A percentile compares a stretch with the other conserved stretches of the same genome.
These are phyloP conservation scores for Sepioteuthis lessoniana DNA, from an alignment of 2,888 invertebrate genomes.

Conservation along the genomic window DNA sequence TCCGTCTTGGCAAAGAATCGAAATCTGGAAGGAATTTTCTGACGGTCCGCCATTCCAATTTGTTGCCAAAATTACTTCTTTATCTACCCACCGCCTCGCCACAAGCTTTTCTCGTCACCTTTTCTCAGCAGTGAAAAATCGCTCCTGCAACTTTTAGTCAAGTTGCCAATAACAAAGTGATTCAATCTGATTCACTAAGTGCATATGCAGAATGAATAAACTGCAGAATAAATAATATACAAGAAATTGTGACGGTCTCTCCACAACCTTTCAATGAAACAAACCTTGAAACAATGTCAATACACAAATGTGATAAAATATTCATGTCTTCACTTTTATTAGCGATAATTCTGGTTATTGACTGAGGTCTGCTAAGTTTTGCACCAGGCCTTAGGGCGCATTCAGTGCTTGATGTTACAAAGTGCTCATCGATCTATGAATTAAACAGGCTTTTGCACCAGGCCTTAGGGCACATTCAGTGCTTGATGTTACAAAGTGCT, in stretches of 20 bases:
- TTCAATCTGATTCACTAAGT: not conserved
- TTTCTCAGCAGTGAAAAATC: not conserved
- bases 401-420: too few relatives aligned
- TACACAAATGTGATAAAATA: not conserved
- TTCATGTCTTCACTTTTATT: not conserved
- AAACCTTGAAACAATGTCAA: not conserved
- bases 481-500: too few relatives aligned
- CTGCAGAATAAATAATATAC: not conserved
- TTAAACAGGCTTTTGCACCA: too few relatives aligned
- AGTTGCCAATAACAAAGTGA: not conserved
- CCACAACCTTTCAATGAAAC: not conserved
- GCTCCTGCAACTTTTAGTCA: not conserved
- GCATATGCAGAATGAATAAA: not conserved
- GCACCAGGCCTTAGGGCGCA: too few relatives aligned
- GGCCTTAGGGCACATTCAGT: too few relatives aligned
- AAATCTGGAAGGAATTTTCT: not conserved
- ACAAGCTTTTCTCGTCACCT: not conserved
- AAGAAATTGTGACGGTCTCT: not conserved
- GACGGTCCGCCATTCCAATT: not conserved
- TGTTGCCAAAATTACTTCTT: not conserved
- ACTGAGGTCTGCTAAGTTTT: too few relatives aligned
- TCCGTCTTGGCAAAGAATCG: not conserved
- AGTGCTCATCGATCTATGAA: too few relatives aligned
- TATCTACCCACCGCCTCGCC: not conserved
- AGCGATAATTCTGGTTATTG: too few relatives aligned